These are phyloP conservation scores for Synaphobranchus kaupii DNA, from an alignment of 2,797 vertebrate species.

Conservation along the genomic window DNA sequence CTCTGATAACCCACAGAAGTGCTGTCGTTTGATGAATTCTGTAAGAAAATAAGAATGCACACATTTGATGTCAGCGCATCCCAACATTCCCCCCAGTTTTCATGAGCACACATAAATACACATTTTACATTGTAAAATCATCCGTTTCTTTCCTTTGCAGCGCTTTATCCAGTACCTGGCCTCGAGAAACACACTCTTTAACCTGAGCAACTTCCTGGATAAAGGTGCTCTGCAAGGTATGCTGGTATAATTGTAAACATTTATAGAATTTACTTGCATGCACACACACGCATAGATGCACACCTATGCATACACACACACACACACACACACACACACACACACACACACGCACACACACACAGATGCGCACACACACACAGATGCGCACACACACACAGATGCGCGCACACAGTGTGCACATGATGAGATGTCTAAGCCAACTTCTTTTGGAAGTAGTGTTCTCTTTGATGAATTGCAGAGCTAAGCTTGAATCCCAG, in stretches of 20 bases:
- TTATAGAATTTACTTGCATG: too few relatives aligned
- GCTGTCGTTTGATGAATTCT: conserved; percentile 15
- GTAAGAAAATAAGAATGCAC: neutral
- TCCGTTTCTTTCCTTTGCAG: conserved; percentile 63
- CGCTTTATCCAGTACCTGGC: conserved; percentile 95
- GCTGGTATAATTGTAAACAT: conserved; percentile 45
- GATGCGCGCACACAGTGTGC: neutral
- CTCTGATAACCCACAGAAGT: neutral
- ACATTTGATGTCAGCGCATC: neutral
- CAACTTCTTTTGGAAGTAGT: neutral
- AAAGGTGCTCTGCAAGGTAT: conserved; percentile 92
- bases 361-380: conserved; percentile 2
- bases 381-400: conserved; percentile 16
- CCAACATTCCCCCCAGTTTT: neutral
- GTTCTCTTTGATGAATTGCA: neutral
- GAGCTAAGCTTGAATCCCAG: neutral
- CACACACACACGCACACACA: neutral
- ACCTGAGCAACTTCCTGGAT: conserved; percentile 95
- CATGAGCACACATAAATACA: neutral
- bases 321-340: conserved; percentile 16
- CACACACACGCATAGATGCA: neutral
- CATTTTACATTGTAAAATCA: neutral
- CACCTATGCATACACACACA: neutral
- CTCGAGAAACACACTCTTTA: conserved; percentile 92
- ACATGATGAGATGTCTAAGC: neutral